phyloP scores from a whole-genome alignment of 2,113 vertebrate species.

The Hippopotamus amphibius region DNA sequence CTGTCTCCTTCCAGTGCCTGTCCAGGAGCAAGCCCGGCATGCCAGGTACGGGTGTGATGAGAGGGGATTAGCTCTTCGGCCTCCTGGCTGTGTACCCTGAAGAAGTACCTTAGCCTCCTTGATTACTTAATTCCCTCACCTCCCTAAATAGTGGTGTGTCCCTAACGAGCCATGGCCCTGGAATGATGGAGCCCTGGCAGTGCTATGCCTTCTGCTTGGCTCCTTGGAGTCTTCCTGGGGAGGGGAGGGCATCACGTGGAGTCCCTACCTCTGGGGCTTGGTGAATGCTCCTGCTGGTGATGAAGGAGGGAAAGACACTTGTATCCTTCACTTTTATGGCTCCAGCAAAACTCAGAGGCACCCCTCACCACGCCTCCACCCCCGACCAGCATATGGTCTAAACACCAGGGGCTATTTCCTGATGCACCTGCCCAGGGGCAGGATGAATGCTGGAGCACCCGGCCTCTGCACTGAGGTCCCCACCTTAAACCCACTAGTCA shows the following conservation, averaged over 20 bases:
- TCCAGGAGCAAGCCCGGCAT: not conserved
- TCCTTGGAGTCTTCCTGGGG: not conserved
- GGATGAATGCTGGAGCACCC: fast-evolving
- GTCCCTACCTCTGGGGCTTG: not conserved
- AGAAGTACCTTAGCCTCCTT: not conserved
- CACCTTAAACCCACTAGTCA: not conserved
- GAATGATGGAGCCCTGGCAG: too few species aligned
- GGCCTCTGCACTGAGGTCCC: not conserved
- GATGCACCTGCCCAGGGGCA: too few species aligned
- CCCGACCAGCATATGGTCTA: fast-evolving
- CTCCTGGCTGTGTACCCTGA: not conserved
- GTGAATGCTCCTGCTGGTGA: not conserved
- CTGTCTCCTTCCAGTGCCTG: not conserved
- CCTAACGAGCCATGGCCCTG: not conserved
- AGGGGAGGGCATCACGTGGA: not conserved
- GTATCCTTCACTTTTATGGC: not conserved
- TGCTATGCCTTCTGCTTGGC: not conserved
- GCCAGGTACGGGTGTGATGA: not conserved
- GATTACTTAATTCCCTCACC: not conserved
- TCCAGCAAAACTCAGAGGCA: not conserved
- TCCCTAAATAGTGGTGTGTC: not conserved
- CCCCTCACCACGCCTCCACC: not conserved
- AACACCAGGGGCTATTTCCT: not conserved
- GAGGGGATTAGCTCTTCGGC: not conserved
- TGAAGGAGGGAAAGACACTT: not conserved